phyloP scores from a whole-genome alignment of 2,888 invertebrate species.

The Myopa testacea region DNA sequence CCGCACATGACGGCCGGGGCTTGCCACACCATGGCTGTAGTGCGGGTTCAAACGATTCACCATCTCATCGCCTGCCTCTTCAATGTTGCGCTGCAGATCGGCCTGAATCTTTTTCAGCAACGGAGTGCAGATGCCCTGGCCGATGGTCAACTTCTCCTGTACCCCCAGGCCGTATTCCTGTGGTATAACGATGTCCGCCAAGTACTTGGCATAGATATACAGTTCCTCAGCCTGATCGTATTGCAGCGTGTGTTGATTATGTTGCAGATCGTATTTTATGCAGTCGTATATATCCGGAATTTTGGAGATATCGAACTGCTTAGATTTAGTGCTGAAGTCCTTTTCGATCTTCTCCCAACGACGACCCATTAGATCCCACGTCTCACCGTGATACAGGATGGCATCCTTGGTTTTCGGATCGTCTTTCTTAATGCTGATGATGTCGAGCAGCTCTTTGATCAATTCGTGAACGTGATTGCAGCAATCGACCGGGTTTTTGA shows the following conservation, averaged over 20 bases:
- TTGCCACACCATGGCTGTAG: conserved; percentile 98
- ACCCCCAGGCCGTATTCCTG: conserved; percentile 98
- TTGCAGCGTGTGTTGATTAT: conserved; percentile 95
- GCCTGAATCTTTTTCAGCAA: conserved; percentile 94
- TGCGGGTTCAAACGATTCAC: conserved; percentile 96
- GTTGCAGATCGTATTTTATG: conserved; percentile 98
- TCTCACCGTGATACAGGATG: conserved; percentile 96
- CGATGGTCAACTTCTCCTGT: conserved; percentile 95
- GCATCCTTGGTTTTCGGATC: conserved; percentile 93
- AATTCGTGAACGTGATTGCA: conserved; percentile 91
- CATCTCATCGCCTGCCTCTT: conserved; percentile 92
- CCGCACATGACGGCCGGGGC: conserved; percentile 96
- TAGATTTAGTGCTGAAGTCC: conserved; percentile 94
- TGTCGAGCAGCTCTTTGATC: conserved; percentile 86
- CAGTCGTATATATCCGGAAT: conserved; percentile 99
- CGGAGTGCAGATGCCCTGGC: conserved; percentile 97
- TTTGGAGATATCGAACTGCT: conserved; percentile 96
- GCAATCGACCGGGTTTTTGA: conserved; percentile 94
- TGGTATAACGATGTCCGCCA: conserved; percentile 99
- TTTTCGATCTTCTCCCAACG: conserved; percentile 98
- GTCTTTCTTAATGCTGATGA: conserved; percentile 87
- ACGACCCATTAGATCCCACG: conserved; percentile 98
- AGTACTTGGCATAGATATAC: conserved; percentile 94
- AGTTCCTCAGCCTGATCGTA: conserved; percentile 90
- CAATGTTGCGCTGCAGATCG: conserved; percentile 93